These are phyloP conservation scores for Liasis olivaceus DNA, from an alignment of 2,797 vertebrate genomes.

Conservation along the genomic window DNA sequence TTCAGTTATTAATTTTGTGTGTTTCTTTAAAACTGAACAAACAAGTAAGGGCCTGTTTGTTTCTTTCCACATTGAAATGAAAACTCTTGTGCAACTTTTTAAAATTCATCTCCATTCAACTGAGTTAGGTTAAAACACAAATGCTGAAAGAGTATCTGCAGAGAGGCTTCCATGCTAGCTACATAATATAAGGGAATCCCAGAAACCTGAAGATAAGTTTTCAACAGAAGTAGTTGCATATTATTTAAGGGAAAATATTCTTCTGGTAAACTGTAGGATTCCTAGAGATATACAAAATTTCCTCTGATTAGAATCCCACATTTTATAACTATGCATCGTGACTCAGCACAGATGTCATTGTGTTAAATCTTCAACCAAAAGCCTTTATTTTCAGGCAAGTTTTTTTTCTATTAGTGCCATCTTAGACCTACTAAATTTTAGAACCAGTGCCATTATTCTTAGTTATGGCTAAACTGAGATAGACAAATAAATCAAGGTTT, in stretches of 20 bases:
- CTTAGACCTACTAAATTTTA: background rate
- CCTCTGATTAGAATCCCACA: background rate
- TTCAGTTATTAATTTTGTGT: background rate
- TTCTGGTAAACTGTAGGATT: background rate
- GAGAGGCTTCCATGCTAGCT: background rate
- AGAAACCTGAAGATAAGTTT: background rate
- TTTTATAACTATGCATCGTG: background rate
- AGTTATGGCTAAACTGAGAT: constrained; percentile 5
- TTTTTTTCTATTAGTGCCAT: background rate
- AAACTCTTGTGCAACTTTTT: background rate
- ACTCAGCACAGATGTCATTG: background rate
- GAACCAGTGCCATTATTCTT: constrained; percentile 15
- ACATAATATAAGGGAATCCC: background rate
- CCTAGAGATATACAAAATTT: background rate
- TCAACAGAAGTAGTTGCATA: background rate
- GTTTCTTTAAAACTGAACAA: background rate
- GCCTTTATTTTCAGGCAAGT: background rate
- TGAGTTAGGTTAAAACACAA: background rate
- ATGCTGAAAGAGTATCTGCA: background rate
- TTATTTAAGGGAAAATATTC: background rate
- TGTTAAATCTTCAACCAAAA: background rate
- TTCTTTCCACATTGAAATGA: background rate
- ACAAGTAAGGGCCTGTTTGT: background rate
- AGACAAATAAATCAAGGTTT: constrained; percentile 36
- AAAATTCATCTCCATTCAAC: background rate